Evolutionary conservation across 2,888 invertebrate genomes (phyloP), one percentile per base, ranked within the genome.

Genomic region (Anodontia alba): DNA sequence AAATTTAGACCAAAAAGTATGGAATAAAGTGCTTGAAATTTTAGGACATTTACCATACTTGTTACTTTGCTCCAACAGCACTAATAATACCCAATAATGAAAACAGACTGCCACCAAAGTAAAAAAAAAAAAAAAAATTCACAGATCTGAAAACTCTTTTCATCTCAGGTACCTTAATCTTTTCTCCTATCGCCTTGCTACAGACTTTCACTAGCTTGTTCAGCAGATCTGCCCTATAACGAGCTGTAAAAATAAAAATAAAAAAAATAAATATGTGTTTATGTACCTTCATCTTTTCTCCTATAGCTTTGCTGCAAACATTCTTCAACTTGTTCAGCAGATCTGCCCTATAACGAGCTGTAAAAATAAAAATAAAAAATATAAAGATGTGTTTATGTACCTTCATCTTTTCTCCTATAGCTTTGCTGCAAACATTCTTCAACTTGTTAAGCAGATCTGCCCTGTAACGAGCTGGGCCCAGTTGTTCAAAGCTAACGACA

Each of bases 381-480:
- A n/a, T n/a, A 66, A 66, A 33, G 10, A 66, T 66, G 29, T 54
- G 10, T 26, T 42, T 42, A 15, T 42, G 15, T 90, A 95, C 95
- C 95, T 99, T 99, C 98, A 99, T 99, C 95, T 98, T 98, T 87
- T 98, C 97, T 12, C 99, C 99, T 89, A 99, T 98, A 89, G 97
- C 97, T 95, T 99, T 99, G 95, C 99, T 99, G 94, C 98, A 98
- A 0, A 98, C 95, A 96, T 99, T 99, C 95, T 99, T 99, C 84
- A 98, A 95, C 94, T 98, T 98, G 95, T 99, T 99, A 92, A 97
- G 96, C 94, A 98, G 97, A 94, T 99, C 99, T 36, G 98, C 98
- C 90, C 97, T 96, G 95, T 98, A 98, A 87, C 99, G 96, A 90
- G 97, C 95, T 95, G 91, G 95, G 94, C 7, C n/a, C n/a, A n/a